phyloP scores from a whole-genome alignment of 2,888 invertebrate genomes.

The Ophioninae sp. region DNA sequence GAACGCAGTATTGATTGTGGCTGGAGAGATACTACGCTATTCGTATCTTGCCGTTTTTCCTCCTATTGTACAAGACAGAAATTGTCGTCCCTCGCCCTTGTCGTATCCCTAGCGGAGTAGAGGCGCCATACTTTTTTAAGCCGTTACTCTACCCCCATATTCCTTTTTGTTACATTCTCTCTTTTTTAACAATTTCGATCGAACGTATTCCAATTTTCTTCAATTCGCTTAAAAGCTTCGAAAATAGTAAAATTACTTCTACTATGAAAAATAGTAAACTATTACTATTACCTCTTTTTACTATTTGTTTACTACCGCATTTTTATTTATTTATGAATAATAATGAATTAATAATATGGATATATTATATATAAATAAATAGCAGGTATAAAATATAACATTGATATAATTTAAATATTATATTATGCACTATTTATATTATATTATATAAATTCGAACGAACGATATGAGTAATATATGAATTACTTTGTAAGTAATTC shows the following conservation, averaged over 20 bases:
- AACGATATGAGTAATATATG: too few species aligned
- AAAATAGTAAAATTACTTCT: background rate
- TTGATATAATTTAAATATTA: too few species aligned
- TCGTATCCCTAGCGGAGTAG: conserved; percentile 57
- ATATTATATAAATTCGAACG: too few species aligned
- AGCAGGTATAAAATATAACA: too few species aligned
- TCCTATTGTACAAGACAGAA: conserved; percentile 25
- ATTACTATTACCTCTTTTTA: too few species aligned
- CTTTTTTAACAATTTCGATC: background rate
- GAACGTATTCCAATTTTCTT: background rate
- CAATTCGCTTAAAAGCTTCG: background rate
- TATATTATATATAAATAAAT: too few species aligned
- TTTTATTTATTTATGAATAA: too few species aligned
- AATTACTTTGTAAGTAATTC: too few species aligned
- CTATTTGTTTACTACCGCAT: too few species aligned
- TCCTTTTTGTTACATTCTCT: background rate
- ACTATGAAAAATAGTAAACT: background rate
- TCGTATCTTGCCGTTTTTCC: conserved; percentile 43
- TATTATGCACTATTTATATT: too few species aligned
- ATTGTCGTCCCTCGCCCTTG: conserved; percentile 65
- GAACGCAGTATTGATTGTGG: conserved; percentile 70
- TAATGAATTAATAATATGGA: too few species aligned
- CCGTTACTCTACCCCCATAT: conserved; percentile 7
- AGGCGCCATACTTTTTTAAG: conserved; percentile 70
- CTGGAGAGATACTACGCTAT: conserved; percentile 57